phyloP scores from a whole-genome alignment of 2,113 vertebrate genomes.

The Notarius quadriscutis region DNA sequence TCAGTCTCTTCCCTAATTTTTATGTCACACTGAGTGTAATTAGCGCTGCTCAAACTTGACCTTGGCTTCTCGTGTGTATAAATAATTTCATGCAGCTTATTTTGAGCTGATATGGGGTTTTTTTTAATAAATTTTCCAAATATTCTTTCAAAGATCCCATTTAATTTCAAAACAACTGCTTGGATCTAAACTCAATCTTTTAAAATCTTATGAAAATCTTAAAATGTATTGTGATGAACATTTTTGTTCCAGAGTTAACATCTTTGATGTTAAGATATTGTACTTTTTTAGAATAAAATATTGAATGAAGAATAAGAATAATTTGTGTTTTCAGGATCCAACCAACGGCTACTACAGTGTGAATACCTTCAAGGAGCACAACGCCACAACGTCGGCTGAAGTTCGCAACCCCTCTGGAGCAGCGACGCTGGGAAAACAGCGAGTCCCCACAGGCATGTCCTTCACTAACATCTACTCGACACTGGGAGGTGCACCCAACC shows the following conservation, averaged over 20 bases:
- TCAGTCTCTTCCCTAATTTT: constrained; percentile 50
- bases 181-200: not conserved
- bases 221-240: too few relatives aligned
- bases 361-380: constrained; percentile 95
- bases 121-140: too few relatives aligned
- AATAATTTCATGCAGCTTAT: not conserved
- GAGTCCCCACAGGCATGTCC: constrained; percentile 97
- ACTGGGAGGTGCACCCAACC: constrained; percentile 88
- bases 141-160: not conserved
- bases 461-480: constrained; percentile 99
- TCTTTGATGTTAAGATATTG: not conserved
- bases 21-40: constrained; percentile 43
- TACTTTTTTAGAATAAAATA: not conserved
- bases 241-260: too few relatives aligned
- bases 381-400: constrained; percentile 78
- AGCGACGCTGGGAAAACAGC: constrained; percentile 80
- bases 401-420: constrained; percentile 72
- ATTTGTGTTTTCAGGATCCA: constrained; percentile 78
- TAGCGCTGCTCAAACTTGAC: constrained; percentile 45
- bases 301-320: not conserved
- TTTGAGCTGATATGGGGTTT: not conserved
- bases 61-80: constrained; percentile 42
- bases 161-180: not conserved
- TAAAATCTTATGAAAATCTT: too few relatives aligned
- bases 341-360: constrained; percentile 99